These are phyloP conservation scores for Nilaparvata lugens DNA, from an alignment of 1,140 invertebrate genomes.

Conservation along the genomic window DNA sequence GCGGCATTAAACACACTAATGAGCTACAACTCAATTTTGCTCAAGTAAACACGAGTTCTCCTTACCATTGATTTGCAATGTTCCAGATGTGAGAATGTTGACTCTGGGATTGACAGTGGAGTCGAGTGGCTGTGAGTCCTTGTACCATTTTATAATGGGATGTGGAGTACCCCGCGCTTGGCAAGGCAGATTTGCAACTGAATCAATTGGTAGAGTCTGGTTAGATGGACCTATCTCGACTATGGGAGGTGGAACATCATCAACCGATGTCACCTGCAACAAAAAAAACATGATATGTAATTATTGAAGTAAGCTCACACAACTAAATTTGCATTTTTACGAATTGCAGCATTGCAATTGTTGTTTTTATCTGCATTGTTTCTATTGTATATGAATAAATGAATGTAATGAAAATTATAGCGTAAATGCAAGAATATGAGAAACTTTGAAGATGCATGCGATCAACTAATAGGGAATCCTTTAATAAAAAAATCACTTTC, in stretches of 20 bases:
- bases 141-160: slow-evolving; percentile 73
- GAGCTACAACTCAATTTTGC: too few relatives aligned
- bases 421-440: too few relatives aligned
- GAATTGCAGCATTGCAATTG: not conserved
- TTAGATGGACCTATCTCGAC: slow-evolving; percentile 84
- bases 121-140: slow-evolving; percentile 53
- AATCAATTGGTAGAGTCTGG: slow-evolving; percentile 76
- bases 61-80: slow-evolving; percentile 70
- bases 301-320: not conserved
- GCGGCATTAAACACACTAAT: too few relatives aligned
- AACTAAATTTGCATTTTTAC: not conserved
- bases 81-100: slow-evolving; percentile 55
- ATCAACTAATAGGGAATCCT: too few relatives aligned
- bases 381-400: too few relatives aligned
- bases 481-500: not conserved
- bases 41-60: not conserved
- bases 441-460: too few relatives aligned
- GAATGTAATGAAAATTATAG: too few relatives aligned
- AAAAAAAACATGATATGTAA: not conserved
- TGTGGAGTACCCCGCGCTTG: slow-evolving; percentile 60
- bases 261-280: slow-evolving; percentile 55
- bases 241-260: slow-evolving; percentile 78
- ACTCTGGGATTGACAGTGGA: slow-evolving; percentile 37
- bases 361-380: too few relatives aligned
- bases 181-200: slow-evolving; percentile 72